Conservation (phyloP, 2,797 vertebrate genomes). For the Linurgus olivaceus region DNA sequence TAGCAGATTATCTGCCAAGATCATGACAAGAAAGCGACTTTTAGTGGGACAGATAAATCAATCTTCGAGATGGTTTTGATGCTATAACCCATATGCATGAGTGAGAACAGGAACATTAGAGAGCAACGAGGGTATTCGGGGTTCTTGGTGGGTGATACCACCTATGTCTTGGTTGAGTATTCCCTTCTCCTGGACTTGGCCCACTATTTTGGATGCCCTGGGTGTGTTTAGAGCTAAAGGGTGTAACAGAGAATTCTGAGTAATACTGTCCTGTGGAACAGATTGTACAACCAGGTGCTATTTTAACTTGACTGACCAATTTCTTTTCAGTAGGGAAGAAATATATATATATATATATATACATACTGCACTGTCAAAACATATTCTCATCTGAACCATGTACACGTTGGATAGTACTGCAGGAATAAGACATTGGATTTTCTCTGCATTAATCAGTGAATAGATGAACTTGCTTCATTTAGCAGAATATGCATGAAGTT, state of each 20-base stretch:
- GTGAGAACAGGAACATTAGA: not conserved
- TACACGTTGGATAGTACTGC: not conserved
- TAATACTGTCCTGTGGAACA: not conserved
- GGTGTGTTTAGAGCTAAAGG: not conserved
- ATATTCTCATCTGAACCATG: not conserved
- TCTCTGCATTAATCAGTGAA: not conserved
- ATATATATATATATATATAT: not conserved
- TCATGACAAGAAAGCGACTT: slow-evolving; percentile 33
- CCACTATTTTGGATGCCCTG: not conserved
- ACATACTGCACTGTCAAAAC: not conserved
- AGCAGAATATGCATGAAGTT: not conserved
- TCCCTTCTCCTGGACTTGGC: not conserved
- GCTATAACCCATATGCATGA: not conserved
- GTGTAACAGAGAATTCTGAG: not conserved
- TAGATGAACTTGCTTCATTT: not conserved
- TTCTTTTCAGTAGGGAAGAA: not conserved
- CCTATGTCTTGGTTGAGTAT: not conserved
- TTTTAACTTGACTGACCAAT: not conserved
- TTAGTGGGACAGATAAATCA: not conserved
- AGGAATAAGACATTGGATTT: not conserved
- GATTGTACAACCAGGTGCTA: not conserved
- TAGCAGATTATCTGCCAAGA: slow-evolving; percentile 7
- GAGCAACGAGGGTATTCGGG: not conserved
- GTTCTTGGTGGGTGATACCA: not conserved
- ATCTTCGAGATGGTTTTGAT: slow-evolving; percentile 14